phyloP scores from a whole-genome alignment of 2,888 invertebrate species.

The Limnephilus marmoratus region DNA sequence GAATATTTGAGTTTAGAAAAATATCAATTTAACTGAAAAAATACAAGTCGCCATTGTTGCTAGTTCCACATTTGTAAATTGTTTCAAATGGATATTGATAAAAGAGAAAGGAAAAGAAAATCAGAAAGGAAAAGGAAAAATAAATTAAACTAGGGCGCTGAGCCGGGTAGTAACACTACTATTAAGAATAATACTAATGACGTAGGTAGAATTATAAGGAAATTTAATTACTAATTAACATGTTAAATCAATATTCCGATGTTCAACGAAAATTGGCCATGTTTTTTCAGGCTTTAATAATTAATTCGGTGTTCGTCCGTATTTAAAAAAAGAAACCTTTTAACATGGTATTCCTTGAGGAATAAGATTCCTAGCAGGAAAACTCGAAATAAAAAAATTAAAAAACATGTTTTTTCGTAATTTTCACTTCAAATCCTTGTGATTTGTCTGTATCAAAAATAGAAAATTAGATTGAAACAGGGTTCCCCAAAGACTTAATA shows the following conservation, averaged over 20 bases:
- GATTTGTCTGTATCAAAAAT: not conserved
- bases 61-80: no score
- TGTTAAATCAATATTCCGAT: not conserved
- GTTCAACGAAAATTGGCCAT: not conserved
- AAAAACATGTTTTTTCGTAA: not conserved
- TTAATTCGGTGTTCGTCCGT: not conserved
- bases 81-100: no score
- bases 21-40: no score
- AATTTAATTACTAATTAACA: no score
- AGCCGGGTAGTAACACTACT: not conserved
- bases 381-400: not conserved
- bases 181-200: not conserved
- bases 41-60: no score
- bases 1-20: no score
- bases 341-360: not conserved
- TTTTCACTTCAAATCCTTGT: not conserved
- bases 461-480: not conserved
- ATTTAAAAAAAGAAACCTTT: not conserved
- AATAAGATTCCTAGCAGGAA: not conserved
- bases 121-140: not conserved
- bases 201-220: no score
- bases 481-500: not conserved
- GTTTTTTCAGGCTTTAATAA: not conserved
- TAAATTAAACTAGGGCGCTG: not conserved
- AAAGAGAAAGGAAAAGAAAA: no score